phyloP scores from a whole-genome alignment of 2,113 vertebrate species.

The Scolopax mira region DNA sequence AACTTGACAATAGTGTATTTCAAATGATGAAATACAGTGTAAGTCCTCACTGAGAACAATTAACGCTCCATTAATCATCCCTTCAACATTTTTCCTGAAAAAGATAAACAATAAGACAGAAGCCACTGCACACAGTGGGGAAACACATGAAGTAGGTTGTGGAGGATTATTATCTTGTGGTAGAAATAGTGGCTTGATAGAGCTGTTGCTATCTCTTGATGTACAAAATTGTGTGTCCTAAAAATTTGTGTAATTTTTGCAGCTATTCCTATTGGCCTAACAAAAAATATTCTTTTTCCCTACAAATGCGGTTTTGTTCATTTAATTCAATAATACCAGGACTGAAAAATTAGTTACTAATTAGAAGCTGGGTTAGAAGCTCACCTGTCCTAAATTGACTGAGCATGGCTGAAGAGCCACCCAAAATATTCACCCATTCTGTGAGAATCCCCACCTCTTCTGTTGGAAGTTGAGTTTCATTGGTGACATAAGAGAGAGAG shows the following conservation, averaged over 20 bases:
- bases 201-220: not conserved
- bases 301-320: not conserved
- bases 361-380: not conserved
- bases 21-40: not conserved
- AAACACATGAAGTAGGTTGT: not conserved
- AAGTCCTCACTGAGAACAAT: not conserved
- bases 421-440: not conserved
- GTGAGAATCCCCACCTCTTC: not conserved
- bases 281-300: not conserved
- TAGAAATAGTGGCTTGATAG: not conserved
- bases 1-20: not conserved
- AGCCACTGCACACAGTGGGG: not conserved
- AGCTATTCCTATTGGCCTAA: not conserved
- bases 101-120: not conserved
- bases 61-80: not conserved
- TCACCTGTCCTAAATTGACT: not conserved
- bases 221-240: not conserved
- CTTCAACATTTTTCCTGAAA: not conserved
- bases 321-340: not conserved
- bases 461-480: not conserved
- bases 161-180: not conserved
- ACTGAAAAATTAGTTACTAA: not conserved
- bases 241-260: not conserved
- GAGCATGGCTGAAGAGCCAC: not conserved
- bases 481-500: not conserved